These are phyloP conservation scores for Halichoeres trimaculatus DNA, from an alignment of 2,113 vertebrate species.

Conservation along the genomic window DNA sequence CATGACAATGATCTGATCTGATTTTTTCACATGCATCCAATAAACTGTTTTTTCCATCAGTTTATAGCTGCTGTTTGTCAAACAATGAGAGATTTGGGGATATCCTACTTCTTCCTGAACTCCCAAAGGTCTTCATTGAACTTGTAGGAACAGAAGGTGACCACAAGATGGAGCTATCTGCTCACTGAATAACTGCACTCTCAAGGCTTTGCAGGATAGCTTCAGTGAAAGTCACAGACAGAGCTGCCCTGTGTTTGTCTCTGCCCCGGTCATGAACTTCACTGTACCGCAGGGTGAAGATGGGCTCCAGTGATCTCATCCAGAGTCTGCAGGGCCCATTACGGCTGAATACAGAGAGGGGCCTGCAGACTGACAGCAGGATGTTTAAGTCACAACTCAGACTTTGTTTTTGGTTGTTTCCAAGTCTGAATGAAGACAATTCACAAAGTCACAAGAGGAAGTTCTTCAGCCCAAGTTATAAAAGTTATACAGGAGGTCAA, in stretches of 20 bases:
- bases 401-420: no score
- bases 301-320: conserved; percentile 43
- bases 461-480: no score
- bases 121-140: background rate
- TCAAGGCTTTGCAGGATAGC: background rate
- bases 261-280: conserved; percentile 29
- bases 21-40: no score
- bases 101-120: background rate
- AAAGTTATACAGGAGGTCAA: no score
- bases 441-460: no score
- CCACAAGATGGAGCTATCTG: conserved; percentile 62
- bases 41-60: no score
- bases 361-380: background rate
- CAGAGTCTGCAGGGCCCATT: conserved; percentile 38
- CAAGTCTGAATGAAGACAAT: no score
- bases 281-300: conserved; percentile 39
- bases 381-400: background rate
- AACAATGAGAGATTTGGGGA: no score
- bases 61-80: background rate
- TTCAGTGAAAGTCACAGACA: background rate
- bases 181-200: background rate
- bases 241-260: background rate
- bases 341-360: conserved; percentile 8
- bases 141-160: conserved; percentile 22
- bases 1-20: no score